A percentile compares a stretch with the other conserved stretches of the same genome.
These are phyloP conservation scores for Heliothis peltigera DNA, from an alignment of 2,888 invertebrate genomes.

Conservation along the genomic window DNA sequence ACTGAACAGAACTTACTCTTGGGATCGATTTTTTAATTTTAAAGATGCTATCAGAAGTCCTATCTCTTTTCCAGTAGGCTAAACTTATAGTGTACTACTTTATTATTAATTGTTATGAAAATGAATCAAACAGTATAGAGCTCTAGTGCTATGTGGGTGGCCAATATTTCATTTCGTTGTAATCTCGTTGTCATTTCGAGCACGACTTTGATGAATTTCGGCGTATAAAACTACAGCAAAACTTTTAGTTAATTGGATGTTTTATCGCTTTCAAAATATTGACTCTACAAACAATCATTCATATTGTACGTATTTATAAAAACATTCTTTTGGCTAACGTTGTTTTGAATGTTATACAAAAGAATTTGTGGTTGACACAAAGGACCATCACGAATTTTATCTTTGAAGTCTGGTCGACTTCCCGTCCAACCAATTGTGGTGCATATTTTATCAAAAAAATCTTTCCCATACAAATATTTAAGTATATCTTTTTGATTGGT, in stretches of 20 bases:
- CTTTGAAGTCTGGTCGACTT: slow-evolving; percentile 33
- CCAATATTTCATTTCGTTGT: slow-evolving; percentile 28
- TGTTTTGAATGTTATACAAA: slow-evolving; percentile 12
- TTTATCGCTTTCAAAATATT: slow-evolving; percentile 23
- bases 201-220: slow-evolving; percentile 28
- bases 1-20: no score
- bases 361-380: slow-evolving; percentile 21
- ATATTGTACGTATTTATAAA: slow-evolving; percentile 24
- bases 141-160: slow-evolving; percentile 32
- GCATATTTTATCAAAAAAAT: slow-evolving; percentile 20
- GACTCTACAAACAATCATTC: slow-evolving; percentile 35
- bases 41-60: no score
- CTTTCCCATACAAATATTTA: slow-evolving; percentile 25
- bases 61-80: no score
- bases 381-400: slow-evolving; percentile 14
- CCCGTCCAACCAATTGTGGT: slow-evolving; percentile 21
- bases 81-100: no score
- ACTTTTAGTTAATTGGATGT: slow-evolving; percentile 37
- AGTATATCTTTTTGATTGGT: slow-evolving; percentile 20
- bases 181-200: slow-evolving; percentile 19
- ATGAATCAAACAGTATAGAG: not conserved
- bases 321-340: slow-evolving; percentile 27
- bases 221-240: slow-evolving; percentile 31
- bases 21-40: no score
- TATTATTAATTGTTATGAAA: slow-evolving; percentile 22